Evolutionary conservation across 2,888 invertebrate species (phyloP).

Genomic region (Limnephilus rhombicus): DNA sequence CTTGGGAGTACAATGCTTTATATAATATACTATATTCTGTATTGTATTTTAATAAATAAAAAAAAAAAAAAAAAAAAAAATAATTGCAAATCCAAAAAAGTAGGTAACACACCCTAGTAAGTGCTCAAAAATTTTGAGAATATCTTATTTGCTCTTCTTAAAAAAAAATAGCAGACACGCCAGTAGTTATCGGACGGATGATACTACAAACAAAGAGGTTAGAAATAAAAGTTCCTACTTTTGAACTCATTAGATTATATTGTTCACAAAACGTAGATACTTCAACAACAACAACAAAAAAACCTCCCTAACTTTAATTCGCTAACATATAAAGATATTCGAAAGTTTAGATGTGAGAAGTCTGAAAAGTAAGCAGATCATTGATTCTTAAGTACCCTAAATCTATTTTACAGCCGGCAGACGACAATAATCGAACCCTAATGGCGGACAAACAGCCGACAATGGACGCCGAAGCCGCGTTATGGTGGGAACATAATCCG

Average conservation of each 20-base stretch:
- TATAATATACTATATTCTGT: too few species aligned
- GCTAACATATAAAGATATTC: slow-evolving; percentile 4
- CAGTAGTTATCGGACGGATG: too few species aligned
- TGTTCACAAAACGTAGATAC: background rate
- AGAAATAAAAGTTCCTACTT: background rate
- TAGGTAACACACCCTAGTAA: background rate
- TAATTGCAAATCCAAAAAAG: too few species aligned
- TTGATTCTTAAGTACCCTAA: slow-evolving; percentile 42
- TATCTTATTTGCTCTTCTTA: background rate
- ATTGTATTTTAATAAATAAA: too few species aligned
- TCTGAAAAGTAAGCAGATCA: slow-evolving; percentile 43
- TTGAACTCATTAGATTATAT: background rate
- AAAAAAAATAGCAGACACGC: background rate
- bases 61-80: too few species aligned
- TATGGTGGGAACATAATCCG: slow-evolving; percentile 31
- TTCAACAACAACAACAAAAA: background rate
- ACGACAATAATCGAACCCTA: slow-evolving; percentile 62
- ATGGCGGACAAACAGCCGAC: slow-evolving; percentile 59
- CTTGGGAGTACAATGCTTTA: too few species aligned
- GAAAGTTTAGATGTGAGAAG: slow-evolving; percentile 10
- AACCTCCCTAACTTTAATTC: background rate
- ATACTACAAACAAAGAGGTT: background rate
- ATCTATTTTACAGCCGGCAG: slow-evolving; percentile 47
- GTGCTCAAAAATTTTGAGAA: background rate
- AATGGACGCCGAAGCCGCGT: slow-evolving; percentile 38